phyloP scores from a whole-genome alignment of 1,140 invertebrate species.

The Drosophila lacteicornis region DNA sequence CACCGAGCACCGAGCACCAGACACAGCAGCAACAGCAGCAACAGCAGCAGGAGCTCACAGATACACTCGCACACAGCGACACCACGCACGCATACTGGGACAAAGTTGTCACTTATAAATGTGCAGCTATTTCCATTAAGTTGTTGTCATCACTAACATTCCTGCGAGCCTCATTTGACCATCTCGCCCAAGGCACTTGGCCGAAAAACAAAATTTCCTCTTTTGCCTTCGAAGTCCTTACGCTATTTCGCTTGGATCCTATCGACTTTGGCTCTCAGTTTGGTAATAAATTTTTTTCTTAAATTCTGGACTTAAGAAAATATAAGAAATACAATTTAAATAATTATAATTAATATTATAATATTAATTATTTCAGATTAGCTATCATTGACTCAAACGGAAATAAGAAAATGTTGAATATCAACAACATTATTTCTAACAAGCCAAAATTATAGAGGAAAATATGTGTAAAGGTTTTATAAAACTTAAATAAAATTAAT shows the following conservation, averaged over 20 bases:
- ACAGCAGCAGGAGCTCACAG: slow-evolving; percentile 6
- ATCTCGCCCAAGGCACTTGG: slow-evolving; percentile 49
- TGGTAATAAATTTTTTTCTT: not conserved
- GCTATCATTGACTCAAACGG: no score
- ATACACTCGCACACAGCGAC: not conserved
- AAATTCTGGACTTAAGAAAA: no score
- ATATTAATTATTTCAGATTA: no score
- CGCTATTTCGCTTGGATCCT: not conserved
- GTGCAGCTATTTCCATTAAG: slow-evolving; percentile 82
- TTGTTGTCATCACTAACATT: slow-evolving; percentile 82
- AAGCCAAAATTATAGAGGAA: no score
- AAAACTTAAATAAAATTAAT: no score
- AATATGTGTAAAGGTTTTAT: no score
- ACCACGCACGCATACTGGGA: slow-evolving; percentile 14
- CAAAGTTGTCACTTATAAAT: slow-evolving; percentile 82
- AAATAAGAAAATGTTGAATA: no score
- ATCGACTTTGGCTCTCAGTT: not conserved
- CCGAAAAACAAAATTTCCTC: slow-evolving; percentile 32
- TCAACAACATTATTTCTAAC: no score
- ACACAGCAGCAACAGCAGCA: not conserved
- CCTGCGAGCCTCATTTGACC: slow-evolving; percentile 62
- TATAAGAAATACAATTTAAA: no score
- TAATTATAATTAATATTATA: no score
- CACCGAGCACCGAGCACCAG: slow-evolving; percentile 2
- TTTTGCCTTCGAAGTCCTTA: not conserved